These are phyloP conservation scores for Trissonchulus latispiculum DNA, from an alignment of 2,888 invertebrate genomes.

Conservation along the genomic window DNA sequence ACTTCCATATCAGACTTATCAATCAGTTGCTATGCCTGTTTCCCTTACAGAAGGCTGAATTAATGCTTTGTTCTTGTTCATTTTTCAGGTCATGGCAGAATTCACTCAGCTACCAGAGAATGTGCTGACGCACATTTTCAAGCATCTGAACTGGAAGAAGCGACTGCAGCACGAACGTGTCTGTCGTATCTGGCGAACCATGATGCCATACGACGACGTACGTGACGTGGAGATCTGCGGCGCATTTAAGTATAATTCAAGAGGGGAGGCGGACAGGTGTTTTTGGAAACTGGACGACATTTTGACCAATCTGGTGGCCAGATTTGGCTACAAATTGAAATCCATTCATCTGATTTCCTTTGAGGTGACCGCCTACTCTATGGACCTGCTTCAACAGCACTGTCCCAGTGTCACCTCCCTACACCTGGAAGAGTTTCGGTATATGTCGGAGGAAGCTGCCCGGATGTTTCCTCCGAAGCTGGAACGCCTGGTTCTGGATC, in stretches of 20 bases:
- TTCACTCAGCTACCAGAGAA: not conserved
- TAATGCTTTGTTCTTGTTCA: not conserved
- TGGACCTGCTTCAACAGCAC: not conserved
- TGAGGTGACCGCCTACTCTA: not conserved
- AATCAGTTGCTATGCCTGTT: too few relatives aligned
- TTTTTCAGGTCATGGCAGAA: not conserved
- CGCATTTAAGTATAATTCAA: too few relatives aligned
- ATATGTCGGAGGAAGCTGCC: not conserved
- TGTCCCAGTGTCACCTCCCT: not conserved
- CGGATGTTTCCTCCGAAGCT: not conserved
- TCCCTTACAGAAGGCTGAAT: too few relatives aligned
- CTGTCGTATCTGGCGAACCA: not conserved
- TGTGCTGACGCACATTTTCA: not conserved
- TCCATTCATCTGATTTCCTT: not conserved
- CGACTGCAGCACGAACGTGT: not conserved
- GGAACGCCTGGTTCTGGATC: not conserved
- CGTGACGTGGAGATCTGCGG: too few relatives aligned
- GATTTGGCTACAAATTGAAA: not conserved
- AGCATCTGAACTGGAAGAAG: not conserved
- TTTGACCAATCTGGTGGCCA: not conserved
- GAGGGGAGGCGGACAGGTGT: too few relatives aligned
- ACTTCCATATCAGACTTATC: too few relatives aligned
- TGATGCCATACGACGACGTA: not conserved
- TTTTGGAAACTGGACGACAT: not conserved
- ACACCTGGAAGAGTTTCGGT: not conserved